A percentile compares a stretch with the other conserved stretches of the same genome.
These are phyloP conservation scores for Acanthococcus lagerstroemiae DNA, from an alignment of 2,888 invertebrate genomes.

Conservation along the genomic window DNA sequence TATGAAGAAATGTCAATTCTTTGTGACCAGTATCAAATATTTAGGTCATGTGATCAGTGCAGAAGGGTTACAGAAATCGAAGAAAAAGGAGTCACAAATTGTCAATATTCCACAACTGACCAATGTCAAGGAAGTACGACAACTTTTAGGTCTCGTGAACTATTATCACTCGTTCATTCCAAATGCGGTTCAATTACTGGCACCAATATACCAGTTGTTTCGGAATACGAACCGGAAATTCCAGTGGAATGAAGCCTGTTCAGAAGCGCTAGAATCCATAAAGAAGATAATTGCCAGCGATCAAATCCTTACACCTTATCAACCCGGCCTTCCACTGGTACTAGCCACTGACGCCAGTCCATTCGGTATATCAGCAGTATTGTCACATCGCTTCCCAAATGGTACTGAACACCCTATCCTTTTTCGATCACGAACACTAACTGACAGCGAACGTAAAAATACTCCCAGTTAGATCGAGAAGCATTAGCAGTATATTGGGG, in stretches of 20 bases:
- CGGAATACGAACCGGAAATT: constrained; percentile 27
- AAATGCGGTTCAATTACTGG: constrained; percentile 37
- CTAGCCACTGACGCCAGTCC: constrained; percentile 25
- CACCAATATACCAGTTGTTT: constrained; percentile 38
- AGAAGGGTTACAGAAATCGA: constrained; percentile 30
- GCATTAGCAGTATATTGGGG: constrained; percentile 30
- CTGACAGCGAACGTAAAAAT: constrained; percentile 20
- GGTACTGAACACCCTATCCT: constrained; percentile 32
- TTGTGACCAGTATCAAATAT: constrained; percentile 32
- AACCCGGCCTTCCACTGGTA: background rate
- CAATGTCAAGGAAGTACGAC: constrained; percentile 37
- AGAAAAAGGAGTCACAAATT: constrained; percentile 33
- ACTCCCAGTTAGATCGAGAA: constrained; percentile 34
- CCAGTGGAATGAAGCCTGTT: constrained; percentile 32
- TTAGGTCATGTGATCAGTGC: constrained; percentile 34
- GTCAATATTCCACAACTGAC: constrained; percentile 35
- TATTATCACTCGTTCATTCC: constrained; percentile 40
- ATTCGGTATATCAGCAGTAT: constrained; percentile 35
- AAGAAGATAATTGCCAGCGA: constrained; percentile 3
- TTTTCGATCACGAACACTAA: constrained; percentile 32
- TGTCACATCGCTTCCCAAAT: constrained; percentile 26
- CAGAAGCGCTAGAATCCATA: constrained; percentile 5
- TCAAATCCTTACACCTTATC: constrained; percentile 6
- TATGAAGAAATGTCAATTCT: constrained; percentile 35
- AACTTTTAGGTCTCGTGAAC: constrained; percentile 39